A percentile compares a stretch with the other conserved stretches of the same genome.
Conservation (phyloP, 1,140 invertebrate genomes). For the Andrena cerasifolii region DNA sequence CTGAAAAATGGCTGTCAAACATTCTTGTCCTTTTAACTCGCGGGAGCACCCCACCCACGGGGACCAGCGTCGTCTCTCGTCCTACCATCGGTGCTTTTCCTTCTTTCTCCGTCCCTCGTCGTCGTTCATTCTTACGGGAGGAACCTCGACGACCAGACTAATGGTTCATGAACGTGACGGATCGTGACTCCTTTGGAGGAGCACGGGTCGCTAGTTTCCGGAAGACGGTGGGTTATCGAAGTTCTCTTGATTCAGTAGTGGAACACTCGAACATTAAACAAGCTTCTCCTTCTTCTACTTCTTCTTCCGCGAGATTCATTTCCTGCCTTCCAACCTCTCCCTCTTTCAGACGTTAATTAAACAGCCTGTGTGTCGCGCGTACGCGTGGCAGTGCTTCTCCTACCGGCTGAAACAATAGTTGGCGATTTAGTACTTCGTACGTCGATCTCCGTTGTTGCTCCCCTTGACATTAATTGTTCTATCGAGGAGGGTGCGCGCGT, state of each 20-base stretch:
- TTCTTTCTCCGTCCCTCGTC: conserved; percentile 20
- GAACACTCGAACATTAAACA: conserved; percentile 1
- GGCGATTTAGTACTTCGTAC: neutral
- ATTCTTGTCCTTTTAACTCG: conserved; percentile 80
- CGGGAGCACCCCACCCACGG: conserved; percentile 72
- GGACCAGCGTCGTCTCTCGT: conserved; percentile 42
- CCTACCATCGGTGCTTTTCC: conserved; percentile 14
- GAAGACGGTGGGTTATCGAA: conserved; percentile 32
- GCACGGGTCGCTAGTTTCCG: conserved; percentile 60
- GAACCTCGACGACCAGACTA: conserved; percentile 57
- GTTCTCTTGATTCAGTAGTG: conserved; percentile 23
- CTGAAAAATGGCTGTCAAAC: conserved; percentile 82
- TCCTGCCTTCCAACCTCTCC: too few relatives aligned
- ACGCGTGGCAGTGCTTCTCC: too few relatives aligned
- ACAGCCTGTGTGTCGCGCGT: too few relatives aligned
- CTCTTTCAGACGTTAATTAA: too few relatives aligned
- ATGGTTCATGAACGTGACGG: conserved; percentile 65
- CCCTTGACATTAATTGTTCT: conserved; percentile 27
- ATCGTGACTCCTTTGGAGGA: conserved; percentile 48
- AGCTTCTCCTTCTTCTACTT: neutral
- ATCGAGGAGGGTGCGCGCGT: conserved; percentile 19
- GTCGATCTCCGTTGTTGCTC: neutral
- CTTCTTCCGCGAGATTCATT: too few relatives aligned
- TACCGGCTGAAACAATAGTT: too few relatives aligned
- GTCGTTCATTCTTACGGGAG: conserved; percentile 16